Evolutionary conservation across 2,797 vertebrate species (phyloP), one percentile per base, ranked within the genome.

Genomic region (Typhlichthys subterraneus): DNA sequence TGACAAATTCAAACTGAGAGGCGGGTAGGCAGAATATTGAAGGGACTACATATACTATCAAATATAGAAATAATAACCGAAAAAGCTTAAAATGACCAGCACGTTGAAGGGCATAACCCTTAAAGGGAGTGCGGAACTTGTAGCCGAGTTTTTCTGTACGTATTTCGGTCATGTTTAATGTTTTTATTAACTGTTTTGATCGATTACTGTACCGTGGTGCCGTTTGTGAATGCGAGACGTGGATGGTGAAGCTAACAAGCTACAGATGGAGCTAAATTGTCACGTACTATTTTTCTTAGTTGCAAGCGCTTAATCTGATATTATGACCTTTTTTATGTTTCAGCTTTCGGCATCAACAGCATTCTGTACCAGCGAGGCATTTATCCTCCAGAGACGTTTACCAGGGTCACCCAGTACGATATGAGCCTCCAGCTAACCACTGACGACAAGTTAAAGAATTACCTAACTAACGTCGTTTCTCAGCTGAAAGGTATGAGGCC

Each of bases 351-450:
- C 19, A 98, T 99, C 88, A 99, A 98, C 90, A 98, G 96, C 76
- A 98, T 98, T 80, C 89, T 99, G 53, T 99, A 98, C 83, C 97
- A 98, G 86, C 91, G 97, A 42, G 97, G 97, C 53, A 95, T 99
- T 59, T 99, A 98, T 58, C 97, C 97, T 0, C 93, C 96, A 0
- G 97, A 99, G 89, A 96, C 95, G 0, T 99, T 98, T 81, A 92
- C 89, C 50, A 92, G 94, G 19, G 94, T 95, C 61, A 95, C 96
- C 65, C 94, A 98, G 63, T 97, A 98, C 1, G 96, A 97, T 50
- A 96, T 98, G 81, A 96, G 94, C 45, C 92, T 99, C 12, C 94
- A 96, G 7, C 87, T 98, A 33, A 96, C 95, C 69, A 94, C 96
- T 0, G 96, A 99, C 33, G 50, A 88, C 23, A 94, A 94, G 47